These are phyloP conservation scores for Epizoanthus illoricatus DNA, from an alignment of 92 coral and sea anemone genomes.

Conservation along the genomic window DNA sequence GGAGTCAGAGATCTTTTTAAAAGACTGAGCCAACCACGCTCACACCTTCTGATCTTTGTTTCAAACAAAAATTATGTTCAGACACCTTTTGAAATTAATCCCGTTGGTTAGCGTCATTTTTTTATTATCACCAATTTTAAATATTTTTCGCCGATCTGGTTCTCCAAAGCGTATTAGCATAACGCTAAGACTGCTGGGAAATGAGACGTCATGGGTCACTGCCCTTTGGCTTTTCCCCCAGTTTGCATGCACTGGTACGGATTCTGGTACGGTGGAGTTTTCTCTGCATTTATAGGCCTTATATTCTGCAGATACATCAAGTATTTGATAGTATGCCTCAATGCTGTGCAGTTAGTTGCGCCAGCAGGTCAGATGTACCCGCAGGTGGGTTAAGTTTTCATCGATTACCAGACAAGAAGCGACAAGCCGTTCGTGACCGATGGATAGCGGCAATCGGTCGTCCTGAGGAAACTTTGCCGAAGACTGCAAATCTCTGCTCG, in stretches of 20 bases:
- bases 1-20: too few relatives aligned
- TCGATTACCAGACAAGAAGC: not conserved
- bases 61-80: too few relatives aligned
- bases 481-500: not conserved
- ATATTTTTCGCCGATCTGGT: too few relatives aligned
- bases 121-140: too few relatives aligned
- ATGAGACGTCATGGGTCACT: not conserved
- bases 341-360: not conserved
- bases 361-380: not conserved
- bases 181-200: conserved; percentile 11
- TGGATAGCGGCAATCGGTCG: not conserved
- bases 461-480: not conserved
- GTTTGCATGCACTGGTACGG: too few relatives aligned
- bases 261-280: too few relatives aligned
- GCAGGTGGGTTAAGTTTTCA: too few relatives aligned
- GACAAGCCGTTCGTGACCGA: not conserved
- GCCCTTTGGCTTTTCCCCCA: conserved; percentile 3
- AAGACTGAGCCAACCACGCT: too few relatives aligned
- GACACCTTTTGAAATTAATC: too few relatives aligned
- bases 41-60: too few relatives aligned
- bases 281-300: not conserved
- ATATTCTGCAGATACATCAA: not conserved
- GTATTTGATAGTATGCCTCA: not conserved
- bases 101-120: too few relatives aligned
- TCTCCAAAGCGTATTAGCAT: too few relatives aligned